Conservation (phyloP, 2,888 invertebrate species). For the Zygaena filipendulae region DNA sequence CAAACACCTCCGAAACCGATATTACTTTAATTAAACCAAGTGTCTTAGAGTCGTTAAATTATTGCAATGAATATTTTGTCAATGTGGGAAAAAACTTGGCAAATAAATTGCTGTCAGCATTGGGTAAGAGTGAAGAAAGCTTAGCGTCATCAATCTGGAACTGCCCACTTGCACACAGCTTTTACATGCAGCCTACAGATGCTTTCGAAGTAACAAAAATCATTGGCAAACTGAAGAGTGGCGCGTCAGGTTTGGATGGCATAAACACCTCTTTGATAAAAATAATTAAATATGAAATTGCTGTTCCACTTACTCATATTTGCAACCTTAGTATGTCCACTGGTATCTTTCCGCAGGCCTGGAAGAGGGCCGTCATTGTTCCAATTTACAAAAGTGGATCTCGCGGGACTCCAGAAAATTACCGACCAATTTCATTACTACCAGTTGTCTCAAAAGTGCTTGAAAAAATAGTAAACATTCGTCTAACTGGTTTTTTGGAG, state of each 20-base stretch:
- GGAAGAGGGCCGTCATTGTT: constrained; percentile 11
- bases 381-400: constrained; percentile 12
- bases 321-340: constrained; percentile 11
- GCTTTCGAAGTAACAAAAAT: constrained; percentile 6
- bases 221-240: constrained; percentile 6
- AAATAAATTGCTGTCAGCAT: too few species aligned
- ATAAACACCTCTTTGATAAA: constrained; percentile 10
- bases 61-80: too few species aligned
- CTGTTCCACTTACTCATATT: constrained; percentile 9
- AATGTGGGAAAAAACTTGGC: too few species aligned
- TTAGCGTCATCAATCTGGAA: too few species aligned
- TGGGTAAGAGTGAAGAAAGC: too few species aligned
- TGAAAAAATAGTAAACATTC: not conserved
- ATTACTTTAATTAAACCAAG: too few species aligned
- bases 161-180: too few species aligned
- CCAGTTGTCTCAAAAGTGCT: not conserved
- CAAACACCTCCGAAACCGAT: too few species aligned
- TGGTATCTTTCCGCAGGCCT: constrained; percentile 12
- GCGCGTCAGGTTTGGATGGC: constrained; percentile 11
- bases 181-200: too few species aligned
- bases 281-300: constrained; percentile 3
- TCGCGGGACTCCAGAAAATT: constrained; percentile 7
- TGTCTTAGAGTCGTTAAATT: too few species aligned
- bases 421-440: constrained; percentile 13
- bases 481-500: not conserved